Evolutionary conservation across 2,797 vertebrate genomes (phyloP), one percentile per base, ranked within the genome.

Genomic region (Tiaroga cobitis): DNA sequence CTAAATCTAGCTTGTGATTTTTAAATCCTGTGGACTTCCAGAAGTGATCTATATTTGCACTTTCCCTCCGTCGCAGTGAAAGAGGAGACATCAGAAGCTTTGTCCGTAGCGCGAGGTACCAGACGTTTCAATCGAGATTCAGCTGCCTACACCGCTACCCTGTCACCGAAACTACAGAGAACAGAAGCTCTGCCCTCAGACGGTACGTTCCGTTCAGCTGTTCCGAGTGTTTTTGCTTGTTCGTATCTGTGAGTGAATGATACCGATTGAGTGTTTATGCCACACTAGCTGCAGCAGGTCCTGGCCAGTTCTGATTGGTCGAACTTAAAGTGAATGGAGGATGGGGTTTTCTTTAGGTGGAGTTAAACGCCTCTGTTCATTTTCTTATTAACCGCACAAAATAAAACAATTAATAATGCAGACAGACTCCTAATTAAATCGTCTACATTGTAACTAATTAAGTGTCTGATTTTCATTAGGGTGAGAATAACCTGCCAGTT

Each of bases 81-180:
- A 93, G 96, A 96, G 89, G 95, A 96, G 85, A 78, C 90, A 77
- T 88, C 90, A 72, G 95, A 94, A 68, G 84, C 89, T 3, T 65
- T 89, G 77, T 88, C 89, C 13, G 79, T 91, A 84, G 93, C 91
- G 72, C 92, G 93, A 82, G 93, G 77, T 84, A 86, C 90, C 83
- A 96, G 96, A 88, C 92, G 94, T 76, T 94, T 94, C 90, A 89
- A 91, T 90, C 92, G 94, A 86, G 91, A 95, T 82, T 93, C 93
- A 87, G 86, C 92, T 19, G 89, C 92, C 0, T 95, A 93, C 69
- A 88, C 90, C 54, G 92, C 90, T 87, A 90, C 94, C 76, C 90
- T 94, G 80, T 95, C 95, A 74, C 93, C 95, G 85, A 96, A 96
- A 88, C 90, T 93, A 76, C 92, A 92, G 32, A 80, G 87, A 76